Conservation (phyloP, 2,797 vertebrate species). For the Peromyscus aztecus region DNA sequence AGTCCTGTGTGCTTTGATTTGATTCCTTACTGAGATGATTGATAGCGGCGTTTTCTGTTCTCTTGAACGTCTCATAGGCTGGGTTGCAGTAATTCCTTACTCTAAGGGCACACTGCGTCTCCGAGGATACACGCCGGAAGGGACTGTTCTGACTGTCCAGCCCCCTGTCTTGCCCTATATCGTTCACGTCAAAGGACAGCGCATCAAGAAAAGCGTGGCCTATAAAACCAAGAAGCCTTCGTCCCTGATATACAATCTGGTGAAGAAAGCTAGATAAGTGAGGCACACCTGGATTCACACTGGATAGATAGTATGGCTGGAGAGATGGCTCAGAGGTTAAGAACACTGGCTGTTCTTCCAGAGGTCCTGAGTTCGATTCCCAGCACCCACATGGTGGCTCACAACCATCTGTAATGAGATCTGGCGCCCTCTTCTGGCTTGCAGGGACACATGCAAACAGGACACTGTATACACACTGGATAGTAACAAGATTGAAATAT, state of each 20-base stretch:
- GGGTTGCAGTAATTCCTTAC: conserved; percentile 93
- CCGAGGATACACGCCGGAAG: conserved; percentile 90
- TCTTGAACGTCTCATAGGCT: conserved; percentile 88
- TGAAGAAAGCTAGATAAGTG: conserved; percentile 52
- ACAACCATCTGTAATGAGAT: too few relatives aligned
- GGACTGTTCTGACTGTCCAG: conserved; percentile 86
- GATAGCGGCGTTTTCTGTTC: conserved; percentile 18
- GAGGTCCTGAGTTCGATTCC: too few relatives aligned
- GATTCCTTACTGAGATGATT: not conserved
- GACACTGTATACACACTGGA: too few relatives aligned
- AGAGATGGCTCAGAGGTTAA: too few relatives aligned
- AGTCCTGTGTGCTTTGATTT: not conserved
- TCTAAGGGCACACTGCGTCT: conserved; percentile 87
- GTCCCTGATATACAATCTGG: conserved; percentile 86
- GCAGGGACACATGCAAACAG: too few relatives aligned
- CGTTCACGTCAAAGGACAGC: conserved; percentile 91
- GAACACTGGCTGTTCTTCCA: too few relatives aligned
- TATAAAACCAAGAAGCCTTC: conserved; percentile 90
- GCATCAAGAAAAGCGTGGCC: conserved; percentile 88
- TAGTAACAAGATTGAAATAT: not conserved
- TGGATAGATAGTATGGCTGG: too few relatives aligned
- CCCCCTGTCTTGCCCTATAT: conserved; percentile 93
- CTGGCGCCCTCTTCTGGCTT: too few relatives aligned
- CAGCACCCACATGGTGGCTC: too few relatives aligned
- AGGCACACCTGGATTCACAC: not conserved